These are phyloP conservation scores for Willisornis vidua DNA, from an alignment of 2,113 vertebrate genomes.

Conservation along the genomic window DNA sequence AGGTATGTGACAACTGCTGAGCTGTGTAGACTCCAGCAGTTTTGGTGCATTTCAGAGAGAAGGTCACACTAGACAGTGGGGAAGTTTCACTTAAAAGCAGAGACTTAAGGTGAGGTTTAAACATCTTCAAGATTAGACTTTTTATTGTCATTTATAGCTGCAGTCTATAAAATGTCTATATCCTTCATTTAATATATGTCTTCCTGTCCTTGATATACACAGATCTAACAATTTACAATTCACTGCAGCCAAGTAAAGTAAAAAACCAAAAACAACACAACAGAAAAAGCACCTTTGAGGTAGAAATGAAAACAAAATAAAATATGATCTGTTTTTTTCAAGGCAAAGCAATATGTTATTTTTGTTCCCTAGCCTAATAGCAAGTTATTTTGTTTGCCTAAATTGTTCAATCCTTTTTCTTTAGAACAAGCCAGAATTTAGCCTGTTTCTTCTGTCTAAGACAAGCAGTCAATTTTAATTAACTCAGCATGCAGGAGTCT, in stretches of 20 bases:
- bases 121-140: background rate
- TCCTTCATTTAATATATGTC: background rate
- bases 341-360: conserved; percentile 45
- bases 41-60: background rate
- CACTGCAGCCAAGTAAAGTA: background rate
- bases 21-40: background rate
- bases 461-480: conserved; percentile 85
- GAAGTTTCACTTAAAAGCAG: background rate
- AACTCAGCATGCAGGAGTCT: conserved; percentile 70
- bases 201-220: background rate
- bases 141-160: conserved; percentile 6
- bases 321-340: background rate
- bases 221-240: conserved; percentile 42
- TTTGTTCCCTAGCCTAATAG: conserved; percentile 52
- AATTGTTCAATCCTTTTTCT: conserved; percentile 55
- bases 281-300: background rate
- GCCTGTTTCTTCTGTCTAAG: conserved; percentile 69
- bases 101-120: background rate
- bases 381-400: conserved; percentile 63
- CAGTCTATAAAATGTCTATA: conserved; percentile 17
- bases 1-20: background rate
- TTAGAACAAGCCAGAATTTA: conserved; percentile 62
- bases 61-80: background rate
- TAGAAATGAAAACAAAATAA: conserved; percentile 48
- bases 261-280: background rate